Percentiles rank a stretch among this genome's conserved stretches.
Evolutionary conservation across 1,140 invertebrate species (phyloP).

Genomic region (Lepidurus arcticus): DNA sequence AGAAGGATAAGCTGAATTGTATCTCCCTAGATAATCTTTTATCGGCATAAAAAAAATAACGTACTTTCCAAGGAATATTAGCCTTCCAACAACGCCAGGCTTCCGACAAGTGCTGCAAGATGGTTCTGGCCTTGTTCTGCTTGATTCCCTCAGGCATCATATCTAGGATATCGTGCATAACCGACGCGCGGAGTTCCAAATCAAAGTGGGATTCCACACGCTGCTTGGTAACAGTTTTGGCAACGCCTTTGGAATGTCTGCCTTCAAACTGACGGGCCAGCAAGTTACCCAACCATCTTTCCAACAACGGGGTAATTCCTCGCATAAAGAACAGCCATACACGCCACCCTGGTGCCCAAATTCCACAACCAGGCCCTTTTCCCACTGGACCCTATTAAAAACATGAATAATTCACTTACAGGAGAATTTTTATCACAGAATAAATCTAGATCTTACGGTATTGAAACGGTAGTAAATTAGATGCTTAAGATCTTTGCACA

Average conservation of each 20-base stretch:
- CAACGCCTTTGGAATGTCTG: conserved; percentile 96
- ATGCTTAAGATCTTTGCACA: conserved; percentile 99
- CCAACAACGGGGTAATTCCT: conserved; percentile 94
- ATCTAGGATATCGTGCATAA: conserved; percentile 99
- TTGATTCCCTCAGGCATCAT: conserved; percentile 99
- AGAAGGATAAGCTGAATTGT: background rate
- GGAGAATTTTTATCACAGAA: too few relatives aligned
- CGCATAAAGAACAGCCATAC: conserved; percentile 99
- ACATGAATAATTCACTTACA: conserved; percentile 31
- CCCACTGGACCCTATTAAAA: conserved; percentile 80
- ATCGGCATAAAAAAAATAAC: background rate
- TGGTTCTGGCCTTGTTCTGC: conserved; percentile 98
- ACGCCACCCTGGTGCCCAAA: conserved; percentile 99
- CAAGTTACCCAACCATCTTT: conserved; percentile 96
- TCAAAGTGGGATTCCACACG: conserved; percentile 99
- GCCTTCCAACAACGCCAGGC: conserved; percentile 99
- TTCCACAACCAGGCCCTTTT: conserved; percentile 97
- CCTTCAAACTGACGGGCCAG: conserved; percentile 98
- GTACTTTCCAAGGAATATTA: conserved; percentile 98
- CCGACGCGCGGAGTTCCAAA: conserved; percentile 91
- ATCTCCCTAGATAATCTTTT: background rate
- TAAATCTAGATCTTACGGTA: conserved; percentile 61
- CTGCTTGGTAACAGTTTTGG: conserved; percentile 99
- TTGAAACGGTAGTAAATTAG: conserved; percentile 99
- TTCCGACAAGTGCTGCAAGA: conserved; percentile 96